These are phyloP conservation scores for Cylloceria caligata DNA, from an alignment of 2,888 invertebrate genomes.

Conservation along the genomic window DNA sequence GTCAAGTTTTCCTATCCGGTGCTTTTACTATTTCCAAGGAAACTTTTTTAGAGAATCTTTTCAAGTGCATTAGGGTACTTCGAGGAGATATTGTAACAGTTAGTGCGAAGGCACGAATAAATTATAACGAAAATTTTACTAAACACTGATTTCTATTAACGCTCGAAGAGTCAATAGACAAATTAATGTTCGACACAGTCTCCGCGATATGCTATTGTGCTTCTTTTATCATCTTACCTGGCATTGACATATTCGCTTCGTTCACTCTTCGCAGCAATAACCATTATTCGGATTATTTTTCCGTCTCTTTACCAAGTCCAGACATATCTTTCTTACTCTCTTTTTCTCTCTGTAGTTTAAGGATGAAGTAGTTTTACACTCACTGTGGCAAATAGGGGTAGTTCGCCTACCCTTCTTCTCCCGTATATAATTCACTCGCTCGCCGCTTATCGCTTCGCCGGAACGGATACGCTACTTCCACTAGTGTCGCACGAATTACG, in stretches of 20 bases:
- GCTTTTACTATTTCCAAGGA: background rate
- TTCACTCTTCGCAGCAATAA: constrained; percentile 9
- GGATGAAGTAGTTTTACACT: background rate
- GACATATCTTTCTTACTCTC: background rate
- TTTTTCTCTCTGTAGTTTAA: background rate
- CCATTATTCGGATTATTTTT: constrained; percentile 23
- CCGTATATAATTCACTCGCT: constrained; percentile 56
- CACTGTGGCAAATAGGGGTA: constrained; percentile 35
- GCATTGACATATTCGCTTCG: constrained; percentile 1
- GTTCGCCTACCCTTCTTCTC: constrained; percentile 49
- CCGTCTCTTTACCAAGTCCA: background rate
- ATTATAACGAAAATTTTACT: too few species aligned
- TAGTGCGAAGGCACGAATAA: too few species aligned
- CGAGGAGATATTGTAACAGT: too few species aligned
- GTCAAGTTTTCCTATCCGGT: background rate
- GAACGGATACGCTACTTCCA: constrained; percentile 73
- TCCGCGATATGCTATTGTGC: too few species aligned
- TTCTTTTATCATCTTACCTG: too few species aligned
- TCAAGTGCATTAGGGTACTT: too few species aligned
- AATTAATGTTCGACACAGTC: too few species aligned
- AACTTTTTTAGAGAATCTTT: background rate
- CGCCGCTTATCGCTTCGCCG: constrained; percentile 65
- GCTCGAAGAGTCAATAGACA: too few species aligned
- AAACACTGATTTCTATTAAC: too few species aligned
- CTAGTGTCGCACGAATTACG: constrained; percentile 73